These are phyloP conservation scores for Coracopsis vasa DNA, from an alignment of 2,113 vertebrate species.

Conservation along the genomic window DNA sequence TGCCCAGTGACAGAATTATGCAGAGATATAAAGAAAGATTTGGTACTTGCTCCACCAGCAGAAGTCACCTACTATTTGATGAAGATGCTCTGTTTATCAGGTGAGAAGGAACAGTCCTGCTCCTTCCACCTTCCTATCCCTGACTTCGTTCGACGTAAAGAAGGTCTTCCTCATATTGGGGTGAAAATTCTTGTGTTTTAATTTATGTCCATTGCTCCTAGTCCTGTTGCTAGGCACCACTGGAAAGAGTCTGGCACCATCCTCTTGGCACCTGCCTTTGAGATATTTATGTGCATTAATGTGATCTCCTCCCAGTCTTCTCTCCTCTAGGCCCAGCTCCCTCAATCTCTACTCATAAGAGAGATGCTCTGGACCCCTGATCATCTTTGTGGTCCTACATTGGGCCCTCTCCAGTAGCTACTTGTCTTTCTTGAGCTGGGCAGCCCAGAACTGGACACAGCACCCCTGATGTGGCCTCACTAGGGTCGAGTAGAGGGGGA, in stretches of 20 bases:
- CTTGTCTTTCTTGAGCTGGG: not conserved
- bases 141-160: not conserved
- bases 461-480: not conserved
- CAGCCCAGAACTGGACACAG: not conserved
- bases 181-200: not conserved
- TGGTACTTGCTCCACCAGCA: not conserved
- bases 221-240: not conserved
- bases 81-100: not conserved
- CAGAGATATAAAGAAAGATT: not conserved
- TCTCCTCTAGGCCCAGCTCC: not conserved
- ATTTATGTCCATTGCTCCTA: not conserved
- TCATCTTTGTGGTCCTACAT: not conserved
- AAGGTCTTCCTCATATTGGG: not conserved
- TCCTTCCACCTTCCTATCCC: not conserved
- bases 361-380: not conserved
- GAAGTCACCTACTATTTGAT: not conserved
- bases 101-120: not conserved
- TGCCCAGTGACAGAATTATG: slow-evolving; percentile 12
- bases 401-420: not conserved
- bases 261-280: not conserved
- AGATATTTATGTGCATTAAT: not conserved
- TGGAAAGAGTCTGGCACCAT: not conserved
- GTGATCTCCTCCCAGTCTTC: not conserved
- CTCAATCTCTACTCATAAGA: not conserved
- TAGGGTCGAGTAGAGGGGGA: not conserved